phyloP scores from a whole-genome alignment of 2,888 invertebrate species.

The Aphrophora alni region DNA sequence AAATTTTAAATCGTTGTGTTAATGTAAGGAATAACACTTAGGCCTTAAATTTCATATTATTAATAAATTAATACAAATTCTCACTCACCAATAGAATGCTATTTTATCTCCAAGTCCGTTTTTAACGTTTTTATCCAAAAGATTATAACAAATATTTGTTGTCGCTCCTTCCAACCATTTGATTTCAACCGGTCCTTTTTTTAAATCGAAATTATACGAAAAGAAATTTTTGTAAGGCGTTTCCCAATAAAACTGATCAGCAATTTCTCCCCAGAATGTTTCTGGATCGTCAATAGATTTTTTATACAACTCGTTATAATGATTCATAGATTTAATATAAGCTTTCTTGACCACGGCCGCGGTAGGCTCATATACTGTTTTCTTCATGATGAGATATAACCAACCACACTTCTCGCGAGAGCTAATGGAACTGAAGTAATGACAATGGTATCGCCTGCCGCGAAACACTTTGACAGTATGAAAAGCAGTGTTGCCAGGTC shows the following conservation, averaged over 20 bases:
- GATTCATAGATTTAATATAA: slow-evolving; percentile 71
- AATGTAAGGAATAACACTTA: too few species aligned
- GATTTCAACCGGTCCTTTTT: slow-evolving; percentile 86
- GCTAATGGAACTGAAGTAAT: not conserved
- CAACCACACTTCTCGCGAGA: not conserved
- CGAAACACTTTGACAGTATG: not conserved
- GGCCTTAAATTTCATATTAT: too few species aligned
- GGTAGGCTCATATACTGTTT: slow-evolving; percentile 65
- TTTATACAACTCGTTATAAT: slow-evolving; percentile 84
- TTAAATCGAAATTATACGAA: slow-evolving; percentile 89
- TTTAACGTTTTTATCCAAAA: slow-evolving; percentile 89
- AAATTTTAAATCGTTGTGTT: too few species aligned
- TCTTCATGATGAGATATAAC: slow-evolving; percentile 38
- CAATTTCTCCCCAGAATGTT: slow-evolving; percentile 91
- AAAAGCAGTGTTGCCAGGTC: not conserved
- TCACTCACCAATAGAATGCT: slow-evolving; percentile 92
- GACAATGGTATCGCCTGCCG: not conserved
- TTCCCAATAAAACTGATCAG: slow-evolving; percentile 94
- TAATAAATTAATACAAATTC: too few species aligned
- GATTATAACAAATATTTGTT: slow-evolving; percentile 96
- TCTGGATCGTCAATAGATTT: slow-evolving; percentile 87
- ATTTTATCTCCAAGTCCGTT: slow-evolving; percentile 89
- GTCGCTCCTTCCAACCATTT: slow-evolving; percentile 96
- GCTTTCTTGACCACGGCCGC: slow-evolving; percentile 64
- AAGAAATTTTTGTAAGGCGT: slow-evolving; percentile 78